phyloP scores from a whole-genome alignment of 2,888 invertebrate species.

The Cryptocheilus praepositus region DNA sequence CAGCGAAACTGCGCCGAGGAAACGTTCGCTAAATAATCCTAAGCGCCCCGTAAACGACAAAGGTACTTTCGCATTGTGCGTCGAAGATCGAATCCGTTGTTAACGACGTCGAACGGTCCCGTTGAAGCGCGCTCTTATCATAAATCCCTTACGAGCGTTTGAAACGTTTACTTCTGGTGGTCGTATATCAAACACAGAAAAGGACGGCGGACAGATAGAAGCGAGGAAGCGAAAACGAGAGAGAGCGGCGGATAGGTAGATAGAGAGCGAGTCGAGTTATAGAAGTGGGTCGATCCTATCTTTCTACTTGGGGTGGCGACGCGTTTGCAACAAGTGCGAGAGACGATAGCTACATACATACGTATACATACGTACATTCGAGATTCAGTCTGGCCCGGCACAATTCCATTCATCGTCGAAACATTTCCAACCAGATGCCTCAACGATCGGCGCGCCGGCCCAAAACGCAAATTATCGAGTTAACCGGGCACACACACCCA shows the following conservation, averaged over 20 bases:
- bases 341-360: constrained; percentile 51
- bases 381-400: constrained; percentile 56
- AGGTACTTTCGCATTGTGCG: too few relatives aligned
- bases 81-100: background rate
- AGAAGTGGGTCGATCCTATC: constrained; percentile 61
- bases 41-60: too few relatives aligned
- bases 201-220: background rate
- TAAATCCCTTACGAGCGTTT: constrained; percentile 55
- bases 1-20: too few relatives aligned
- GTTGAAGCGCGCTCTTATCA: constrained; percentile 41
- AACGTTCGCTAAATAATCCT: background rate
- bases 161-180: constrained; percentile 29
- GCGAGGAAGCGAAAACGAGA: constrained; percentile 5
- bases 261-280: constrained; percentile 54
- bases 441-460: constrained; percentile 54
- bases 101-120: background rate
- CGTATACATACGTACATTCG: constrained; percentile 18
- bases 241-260: background rate
- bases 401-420: constrained; percentile 59
- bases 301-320: constrained; percentile 57
- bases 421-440: constrained; percentile 57
- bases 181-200: constrained; percentile 38
- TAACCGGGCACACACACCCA: constrained; percentile 32
- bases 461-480: constrained; percentile 59
- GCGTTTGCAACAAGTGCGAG: constrained; percentile 59